Percentiles rank a stretch among this genome's conserved stretches.
These are phyloP conservation scores for Cyrtorhinus lividipennis DNA, from an alignment of 1,140 invertebrate genomes.

Conservation along the genomic window DNA sequence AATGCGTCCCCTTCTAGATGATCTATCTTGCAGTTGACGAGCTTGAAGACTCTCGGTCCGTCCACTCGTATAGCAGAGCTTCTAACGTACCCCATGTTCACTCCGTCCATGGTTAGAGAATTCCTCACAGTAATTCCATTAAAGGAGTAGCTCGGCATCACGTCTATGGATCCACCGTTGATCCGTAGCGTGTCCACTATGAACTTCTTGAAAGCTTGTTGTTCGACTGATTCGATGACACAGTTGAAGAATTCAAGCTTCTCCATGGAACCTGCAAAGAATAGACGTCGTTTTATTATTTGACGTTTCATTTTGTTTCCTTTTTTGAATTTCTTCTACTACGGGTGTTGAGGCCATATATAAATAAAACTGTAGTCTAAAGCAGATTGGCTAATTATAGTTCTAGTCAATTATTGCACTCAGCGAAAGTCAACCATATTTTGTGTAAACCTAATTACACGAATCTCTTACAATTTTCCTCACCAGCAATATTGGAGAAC, in stretches of 20 bases:
- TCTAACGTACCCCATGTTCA: constrained; percentile 30
- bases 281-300: too few relatives aligned
- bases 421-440: too few relatives aligned
- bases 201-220: constrained; percentile 65
- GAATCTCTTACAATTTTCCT: too few relatives aligned
- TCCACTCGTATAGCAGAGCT: constrained; percentile 41
- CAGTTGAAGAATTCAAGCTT: constrained; percentile 39
- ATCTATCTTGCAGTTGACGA: constrained; percentile 44
- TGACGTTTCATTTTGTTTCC: background rate
- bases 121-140: constrained; percentile 53
- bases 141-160: constrained; percentile 49
- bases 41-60: constrained; percentile 39
- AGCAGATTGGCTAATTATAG: too few relatives aligned
- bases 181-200: constrained; percentile 38
- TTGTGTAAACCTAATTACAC: too few relatives aligned
- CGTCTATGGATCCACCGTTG: constrained; percentile 35
- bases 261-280: constrained; percentile 28
- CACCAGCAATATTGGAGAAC: constrained; percentile 47
- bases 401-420: too few relatives aligned
- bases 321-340: too few relatives aligned
- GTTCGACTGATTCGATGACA: constrained; percentile 41
- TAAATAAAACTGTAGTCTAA: too few relatives aligned
- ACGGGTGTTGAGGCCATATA: too few relatives aligned
- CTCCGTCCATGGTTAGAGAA: constrained; percentile 37
- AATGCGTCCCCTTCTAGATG: constrained; percentile 47